Evolutionary conservation across 1,140 invertebrate genomes (phyloP).

Genomic region (Akabosia matsudoensis): DNA sequence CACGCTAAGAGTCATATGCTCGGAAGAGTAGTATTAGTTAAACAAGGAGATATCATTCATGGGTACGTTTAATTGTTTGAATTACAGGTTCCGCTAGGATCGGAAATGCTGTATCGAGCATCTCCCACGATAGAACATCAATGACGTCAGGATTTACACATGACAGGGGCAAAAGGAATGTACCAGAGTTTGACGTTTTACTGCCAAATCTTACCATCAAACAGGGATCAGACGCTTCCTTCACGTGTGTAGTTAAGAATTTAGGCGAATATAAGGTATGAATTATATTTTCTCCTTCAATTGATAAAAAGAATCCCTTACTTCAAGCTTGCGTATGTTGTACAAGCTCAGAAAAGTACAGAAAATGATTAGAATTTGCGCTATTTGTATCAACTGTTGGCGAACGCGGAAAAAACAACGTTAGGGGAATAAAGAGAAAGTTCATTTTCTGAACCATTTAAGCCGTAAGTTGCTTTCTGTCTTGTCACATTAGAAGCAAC

Average conservation of each 20-base stretch:
- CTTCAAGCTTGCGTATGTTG: too few relatives aligned
- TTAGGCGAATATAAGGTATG: conserved; percentile 76
- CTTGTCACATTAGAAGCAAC: conserved; percentile 15
- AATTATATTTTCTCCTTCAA: too few relatives aligned
- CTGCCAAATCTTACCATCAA: conserved; percentile 82
- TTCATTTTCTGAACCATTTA: conserved; percentile 47
- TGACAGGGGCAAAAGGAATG: conserved; percentile 52
- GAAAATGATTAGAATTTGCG: too few relatives aligned
- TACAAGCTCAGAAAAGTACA: too few relatives aligned
- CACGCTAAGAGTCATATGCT: too few relatives aligned
- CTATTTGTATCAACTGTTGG: too few relatives aligned
- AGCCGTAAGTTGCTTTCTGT: conserved; percentile 29
- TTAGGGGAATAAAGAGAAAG: conserved; percentile 25
- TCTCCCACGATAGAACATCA: too few relatives aligned
- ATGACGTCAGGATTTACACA: too few relatives aligned
- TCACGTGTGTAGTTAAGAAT: conserved; percentile 85
- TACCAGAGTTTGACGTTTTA: conserved; percentile 76
- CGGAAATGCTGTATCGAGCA: too few relatives aligned
- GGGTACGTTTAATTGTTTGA: conserved; percentile 30
- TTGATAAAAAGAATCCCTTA: too few relatives aligned
- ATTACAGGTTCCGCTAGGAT: conserved; percentile 41
- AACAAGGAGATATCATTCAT: too few relatives aligned
- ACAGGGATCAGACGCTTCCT: conserved; percentile 76
- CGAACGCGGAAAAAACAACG: neutral
- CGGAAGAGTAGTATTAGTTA: too few relatives aligned